Base-by-base conservation (phyloP, 2,888 invertebrate genomes). In the Eilema sororculum region DNA sequence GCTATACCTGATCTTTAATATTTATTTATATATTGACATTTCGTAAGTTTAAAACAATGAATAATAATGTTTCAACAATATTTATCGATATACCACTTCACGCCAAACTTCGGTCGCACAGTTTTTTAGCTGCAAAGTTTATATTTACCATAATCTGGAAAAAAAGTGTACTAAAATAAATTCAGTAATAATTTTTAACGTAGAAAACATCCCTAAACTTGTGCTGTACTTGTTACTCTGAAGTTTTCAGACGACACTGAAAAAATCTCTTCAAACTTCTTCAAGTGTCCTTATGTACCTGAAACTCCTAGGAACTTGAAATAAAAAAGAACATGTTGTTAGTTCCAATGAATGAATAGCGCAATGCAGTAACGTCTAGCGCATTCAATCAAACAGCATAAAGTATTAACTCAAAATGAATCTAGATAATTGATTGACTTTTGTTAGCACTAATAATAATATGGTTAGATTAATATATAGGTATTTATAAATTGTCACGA, bases 181-280 rank as follows among this genome's bases (percentile, higher is more conserved):
- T 66, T 56, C 16, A 12, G 61, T 33, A 37, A 28, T 66, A 68
- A 73, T 59, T 33, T 71, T 66, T 69, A 60, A 60, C 28, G 63
- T 65, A 60, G 25, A 6, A 33, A 65, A 62, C 41, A 62, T 37
- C 37, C 22, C 58, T 25, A 24, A 56, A 59, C 64, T 66, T 73
- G 57, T 72, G 41, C 57, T 68, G 33, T 65, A 67, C 30, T 65
- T 71, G 30, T 57, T 33, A 60, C 46, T 68, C 37, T n/a, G 20
- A 74, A 77, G 30, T 71, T 77, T 68, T 33, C 66, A 68, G 64
- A 72, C 63, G 41, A 67, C 56, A 25, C n/a, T 25, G 24, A 20
- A 28, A 65, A 65, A 65, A 61, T 12, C 24, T 61, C 25, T 41
- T 59, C 28, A 67, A 60, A 46, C 58, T 66, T 66, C 8, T 22